These are phyloP conservation scores for Spondyliosoma cantharus DNA, from an alignment of 2,797 vertebrate genomes.

Conservation along the genomic window DNA sequence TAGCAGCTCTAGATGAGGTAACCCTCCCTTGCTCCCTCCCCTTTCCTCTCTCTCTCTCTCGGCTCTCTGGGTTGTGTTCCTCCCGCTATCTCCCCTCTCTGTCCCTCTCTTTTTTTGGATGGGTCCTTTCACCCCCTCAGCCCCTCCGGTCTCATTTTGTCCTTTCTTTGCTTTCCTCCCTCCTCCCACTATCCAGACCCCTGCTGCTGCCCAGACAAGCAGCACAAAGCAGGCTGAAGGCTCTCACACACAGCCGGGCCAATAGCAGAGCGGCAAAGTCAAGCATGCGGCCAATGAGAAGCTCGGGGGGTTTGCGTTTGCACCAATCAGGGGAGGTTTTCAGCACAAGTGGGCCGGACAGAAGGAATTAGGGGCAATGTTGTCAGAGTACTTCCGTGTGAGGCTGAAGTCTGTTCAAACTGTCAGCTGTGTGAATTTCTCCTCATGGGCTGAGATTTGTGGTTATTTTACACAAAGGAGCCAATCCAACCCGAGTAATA, in stretches of 20 bases:
- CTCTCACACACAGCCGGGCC: slow-evolving; percentile 47
- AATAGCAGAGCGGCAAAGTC: slow-evolving; percentile 62
- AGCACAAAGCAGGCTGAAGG: slow-evolving; percentile 66
- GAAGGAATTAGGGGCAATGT: slow-evolving; percentile 64
- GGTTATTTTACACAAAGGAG: neutral
- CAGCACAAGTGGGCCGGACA: slow-evolving; percentile 62
- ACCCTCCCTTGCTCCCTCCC: slow-evolving; percentile 70
- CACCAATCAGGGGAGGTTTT: slow-evolving; percentile 68
- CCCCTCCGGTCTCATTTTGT: slow-evolving; percentile 59
- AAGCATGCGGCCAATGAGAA: slow-evolving; percentile 71
- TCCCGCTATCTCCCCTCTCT: slow-evolving; percentile 54
- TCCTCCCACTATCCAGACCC: slow-evolving; percentile 70
- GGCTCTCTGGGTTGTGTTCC: slow-evolving; percentile 39
- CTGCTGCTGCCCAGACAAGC: slow-evolving; percentile 74
- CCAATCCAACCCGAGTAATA: slow-evolving; percentile 3
- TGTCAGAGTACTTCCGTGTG: slow-evolving; percentile 65
- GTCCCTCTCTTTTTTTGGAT: slow-evolving; percentile 52
- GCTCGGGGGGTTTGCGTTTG: neutral
- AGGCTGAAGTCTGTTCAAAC: slow-evolving; percentile 37
- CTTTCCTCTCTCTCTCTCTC: slow-evolving; percentile 39
- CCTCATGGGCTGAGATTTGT: neutral
- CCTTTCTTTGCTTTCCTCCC: slow-evolving; percentile 72
- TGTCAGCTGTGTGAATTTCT: slow-evolving; percentile 1
- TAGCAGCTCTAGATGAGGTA: slow-evolving; percentile 72
- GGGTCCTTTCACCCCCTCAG: slow-evolving; percentile 48